These are phyloP conservation scores for Apis cerana DNA, from an alignment of 1,140 invertebrate genomes.

Conservation along the genomic window DNA sequence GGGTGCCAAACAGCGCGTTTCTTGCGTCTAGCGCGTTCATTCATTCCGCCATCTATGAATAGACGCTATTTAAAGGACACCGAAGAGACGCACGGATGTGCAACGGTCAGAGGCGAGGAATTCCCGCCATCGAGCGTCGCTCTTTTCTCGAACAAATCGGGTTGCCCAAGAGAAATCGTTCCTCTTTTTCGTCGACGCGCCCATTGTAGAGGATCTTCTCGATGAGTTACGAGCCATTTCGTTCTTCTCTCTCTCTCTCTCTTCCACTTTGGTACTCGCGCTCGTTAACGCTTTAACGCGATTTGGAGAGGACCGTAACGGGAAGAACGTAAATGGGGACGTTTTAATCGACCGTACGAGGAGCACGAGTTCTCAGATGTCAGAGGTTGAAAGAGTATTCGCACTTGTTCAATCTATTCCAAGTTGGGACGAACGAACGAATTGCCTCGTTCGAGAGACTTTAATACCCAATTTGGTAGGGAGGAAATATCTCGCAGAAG, in stretches of 20 bases:
- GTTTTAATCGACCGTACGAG: constrained; percentile 32
- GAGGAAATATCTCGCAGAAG: not conserved
- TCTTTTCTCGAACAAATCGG: constrained; percentile 11
- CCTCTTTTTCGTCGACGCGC: not conserved
- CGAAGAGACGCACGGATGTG: constrained; percentile 45
- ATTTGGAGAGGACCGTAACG: not conserved
- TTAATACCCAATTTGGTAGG: too few relatives aligned
- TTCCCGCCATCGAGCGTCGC: not conserved
- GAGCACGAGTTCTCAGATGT: constrained; percentile 13
- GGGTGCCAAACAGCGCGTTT: constrained; percentile 63
- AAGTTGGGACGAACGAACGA: too few relatives aligned
- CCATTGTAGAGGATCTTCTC: constrained; percentile 22
- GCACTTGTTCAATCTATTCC: too few relatives aligned
- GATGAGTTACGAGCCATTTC: constrained; percentile 38
- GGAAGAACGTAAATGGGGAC: not conserved
- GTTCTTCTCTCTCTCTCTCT: not conserved
- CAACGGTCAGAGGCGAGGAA: constrained; percentile 56
- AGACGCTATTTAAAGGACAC: constrained; percentile 76
- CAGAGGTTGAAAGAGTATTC: too few relatives aligned
- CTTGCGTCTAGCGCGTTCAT: constrained; percentile 66
- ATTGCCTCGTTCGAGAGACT: too few relatives aligned
- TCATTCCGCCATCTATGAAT: constrained; percentile 75
- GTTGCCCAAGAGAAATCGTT: constrained; percentile 20
- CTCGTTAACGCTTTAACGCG: constrained; percentile 31
- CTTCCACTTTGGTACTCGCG: too few relatives aligned